phyloP scores from a whole-genome alignment of 2,797 vertebrate genomes.

The Anas bahamensis region DNA sequence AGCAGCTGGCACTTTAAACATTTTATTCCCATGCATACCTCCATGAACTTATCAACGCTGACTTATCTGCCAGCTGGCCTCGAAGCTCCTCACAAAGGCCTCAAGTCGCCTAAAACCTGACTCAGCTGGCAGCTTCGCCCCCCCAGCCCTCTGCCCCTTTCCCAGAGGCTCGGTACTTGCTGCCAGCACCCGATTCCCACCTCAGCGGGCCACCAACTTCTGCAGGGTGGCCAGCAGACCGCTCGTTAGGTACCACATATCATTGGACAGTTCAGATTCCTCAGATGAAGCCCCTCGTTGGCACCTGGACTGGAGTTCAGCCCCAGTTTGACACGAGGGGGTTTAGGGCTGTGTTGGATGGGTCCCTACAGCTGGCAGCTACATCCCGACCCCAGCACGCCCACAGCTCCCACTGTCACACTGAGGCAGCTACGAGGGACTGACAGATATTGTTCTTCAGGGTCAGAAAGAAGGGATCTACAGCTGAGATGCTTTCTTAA shows the following conservation, averaged over 20 bases:
- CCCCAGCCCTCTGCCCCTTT: background rate
- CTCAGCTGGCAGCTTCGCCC: background rate
- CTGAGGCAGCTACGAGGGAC: background rate
- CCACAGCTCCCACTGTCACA: background rate
- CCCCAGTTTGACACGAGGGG: background rate
- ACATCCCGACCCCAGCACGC: rapidly evolving
- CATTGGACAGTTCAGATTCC: background rate
- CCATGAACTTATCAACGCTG: background rate
- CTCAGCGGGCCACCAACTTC: background rate
- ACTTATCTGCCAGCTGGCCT: background rate
- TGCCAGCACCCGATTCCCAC: background rate
- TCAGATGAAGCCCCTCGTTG: background rate
- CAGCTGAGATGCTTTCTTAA: background rate
- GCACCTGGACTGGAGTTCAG: background rate
- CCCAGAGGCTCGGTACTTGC: background rate
- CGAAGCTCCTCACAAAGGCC: background rate
- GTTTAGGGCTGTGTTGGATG: background rate
- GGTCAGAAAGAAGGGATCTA: background rate
- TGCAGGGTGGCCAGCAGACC: background rate
- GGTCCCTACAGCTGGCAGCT: background rate
- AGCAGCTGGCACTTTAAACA: background rate
- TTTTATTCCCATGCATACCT: background rate
- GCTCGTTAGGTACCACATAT: background rate
- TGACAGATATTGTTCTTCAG: background rate
- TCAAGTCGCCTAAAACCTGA: background rate